Percentiles rank a stretch among this genome's conserved stretches.
Conservation (phyloP, 2,113 vertebrate genomes). For the human region GRCh38 chrY:7064001-7064500, state of each 20-base stretch:
- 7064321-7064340: fast-evolving
- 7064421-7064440: fast-evolving
- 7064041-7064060: slow-evolving; percentile 77
- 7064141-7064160: slow-evolving; percentile 88
- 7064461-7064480: fast-evolving
- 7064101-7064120: slow-evolving; percentile 94
- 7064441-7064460: fast-evolving
- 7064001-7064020: slow-evolving; percentile 91
- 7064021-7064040: not conserved
- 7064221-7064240: fast-evolving
- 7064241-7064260: fast-evolving
- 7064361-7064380: not conserved
- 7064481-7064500: fast-evolving
- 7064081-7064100: slow-evolving; percentile 90
- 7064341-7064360: fast-evolving
- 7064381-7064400: too few relatives aligned
- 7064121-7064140: slow-evolving; percentile 94
- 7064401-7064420: fast-evolving
- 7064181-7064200: fast-evolving
- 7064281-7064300: fast-evolving
- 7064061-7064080: slow-evolving; percentile 78
- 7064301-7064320: fast-evolving
- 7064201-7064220: fast-evolving
- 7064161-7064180: fast-evolving
- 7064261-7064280: fast-evolving